Evolutionary conservation across 2,888 invertebrate genomes (phyloP).

Genomic region (Stenurella melanura): DNA sequence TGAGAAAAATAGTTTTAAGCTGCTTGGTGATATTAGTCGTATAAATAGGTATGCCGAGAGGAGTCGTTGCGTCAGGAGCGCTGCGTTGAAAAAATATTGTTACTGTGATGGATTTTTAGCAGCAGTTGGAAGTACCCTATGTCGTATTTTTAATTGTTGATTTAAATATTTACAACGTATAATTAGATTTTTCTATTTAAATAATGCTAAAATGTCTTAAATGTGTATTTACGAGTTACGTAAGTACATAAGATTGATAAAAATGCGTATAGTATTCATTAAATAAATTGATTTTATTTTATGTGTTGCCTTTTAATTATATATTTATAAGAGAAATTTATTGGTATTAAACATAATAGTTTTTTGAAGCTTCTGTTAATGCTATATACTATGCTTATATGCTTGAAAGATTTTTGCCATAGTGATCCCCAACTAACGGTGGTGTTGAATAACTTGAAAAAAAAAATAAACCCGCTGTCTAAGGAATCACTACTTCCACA

Average conservation of each 20-base stretch:
- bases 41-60: conserved; percentile 75
- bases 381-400: too few species aligned
- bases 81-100: conserved; percentile 76
- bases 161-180: not conserved
- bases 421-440: too few species aligned
- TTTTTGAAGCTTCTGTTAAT: too few species aligned
- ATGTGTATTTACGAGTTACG: not conserved
- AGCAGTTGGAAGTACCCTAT: not conserved
- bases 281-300: not conserved
- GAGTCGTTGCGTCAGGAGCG: conserved; percentile 74
- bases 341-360: too few species aligned
- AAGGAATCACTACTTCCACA: too few species aligned
- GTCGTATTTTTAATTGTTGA: conserved; percentile 4
- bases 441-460: too few species aligned
- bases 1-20: conserved; percentile 64
- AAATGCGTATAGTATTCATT: not conserved
- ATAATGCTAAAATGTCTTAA: not conserved
- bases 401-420: too few species aligned
- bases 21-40: conserved; percentile 80
- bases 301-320: not conserved
- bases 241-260: not conserved
- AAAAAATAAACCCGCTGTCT: too few species aligned
- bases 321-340: too few species aligned
- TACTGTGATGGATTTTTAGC: conserved; percentile 69
- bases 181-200: not conserved